phyloP scores from a whole-genome alignment of 2,113 vertebrate genomes.

The Ammospiza caudacuta region DNA sequence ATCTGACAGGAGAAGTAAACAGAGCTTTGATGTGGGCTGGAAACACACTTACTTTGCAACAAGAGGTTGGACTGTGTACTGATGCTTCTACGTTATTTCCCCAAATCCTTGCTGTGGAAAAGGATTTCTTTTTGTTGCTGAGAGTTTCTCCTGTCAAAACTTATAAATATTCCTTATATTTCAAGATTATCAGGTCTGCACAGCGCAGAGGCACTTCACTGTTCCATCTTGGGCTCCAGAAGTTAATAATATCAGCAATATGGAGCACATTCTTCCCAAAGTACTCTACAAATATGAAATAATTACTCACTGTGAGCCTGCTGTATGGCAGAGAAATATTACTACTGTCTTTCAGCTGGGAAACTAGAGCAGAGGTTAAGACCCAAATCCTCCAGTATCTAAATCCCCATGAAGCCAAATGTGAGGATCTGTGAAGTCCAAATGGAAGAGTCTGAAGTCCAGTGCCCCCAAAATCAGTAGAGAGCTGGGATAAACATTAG shows the following conservation, averaged over 20 bases:
- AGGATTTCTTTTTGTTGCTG: not conserved
- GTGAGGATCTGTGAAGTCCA: not conserved
- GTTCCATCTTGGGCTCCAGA: slow-evolving; percentile 17
- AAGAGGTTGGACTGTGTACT: not conserved
- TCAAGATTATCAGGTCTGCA: not conserved
- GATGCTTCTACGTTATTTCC: not conserved
- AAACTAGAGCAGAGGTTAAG: slow-evolving; percentile 38
- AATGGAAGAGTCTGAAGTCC: not conserved
- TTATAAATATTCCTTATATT: not conserved
- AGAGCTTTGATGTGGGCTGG: not conserved
- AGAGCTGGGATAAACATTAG: not conserved
- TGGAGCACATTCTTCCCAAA: slow-evolving; percentile 34
- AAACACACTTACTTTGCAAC: not conserved
- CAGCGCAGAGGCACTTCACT: not conserved
- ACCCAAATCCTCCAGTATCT: not conserved
- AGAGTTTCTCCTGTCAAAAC: not conserved
- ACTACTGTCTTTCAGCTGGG: slow-evolving; percentile 10
- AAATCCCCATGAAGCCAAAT: not conserved
- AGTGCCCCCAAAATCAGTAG: not conserved
- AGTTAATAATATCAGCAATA: slow-evolving; percentile 40
- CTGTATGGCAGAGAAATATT: slow-evolving; percentile 50
- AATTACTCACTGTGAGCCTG: slow-evolving; percentile 33
- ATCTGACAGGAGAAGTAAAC: not conserved
- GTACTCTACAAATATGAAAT: slow-evolving; percentile 42
- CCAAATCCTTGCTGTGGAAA: not conserved